Base-by-base conservation (phyloP, 2,888 invertebrate genomes). In the Caenorhabditis sp. region DNA sequence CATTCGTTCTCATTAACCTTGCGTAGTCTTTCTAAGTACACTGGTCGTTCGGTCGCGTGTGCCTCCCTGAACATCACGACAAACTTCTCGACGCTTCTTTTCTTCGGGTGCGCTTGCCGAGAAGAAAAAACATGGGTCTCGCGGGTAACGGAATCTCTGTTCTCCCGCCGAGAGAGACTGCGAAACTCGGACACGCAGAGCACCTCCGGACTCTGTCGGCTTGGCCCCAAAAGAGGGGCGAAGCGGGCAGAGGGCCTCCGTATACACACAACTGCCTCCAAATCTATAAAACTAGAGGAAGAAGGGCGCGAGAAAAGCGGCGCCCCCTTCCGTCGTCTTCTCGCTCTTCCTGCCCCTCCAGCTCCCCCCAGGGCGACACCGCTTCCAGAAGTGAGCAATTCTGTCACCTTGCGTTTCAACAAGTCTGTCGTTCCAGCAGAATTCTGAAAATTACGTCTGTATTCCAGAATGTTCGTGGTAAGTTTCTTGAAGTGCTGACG, bases 401-500 rank as follows among this genome's bases (percentile, higher is more conserved):
- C 17, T 27, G 30, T 27, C 48, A 27, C 30, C 48, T 48, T 48
- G 15, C 48, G 15, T 2, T 22, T 17, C 7, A 27, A 30, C 30
- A 15, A 30, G 56, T 65, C 45, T 53, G 6, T 24, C 32, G n/a
- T 63, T 26, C 41, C 27, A 32, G 32, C 43, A 58, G 58, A 68
- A 70, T 70, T 70, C 70, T 70, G 70, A 70, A 70, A 45, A 37
- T 11, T 17, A 37, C 15, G 32, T 53, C 59, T 52, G 53, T 58
- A 37, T 52, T 70, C 70, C 70, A 70, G 70, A 70, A 70, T 70
- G 70, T 70, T 70, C 45, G 70, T 70, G 70, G 70, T 70, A 53
- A 59, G 70, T 68, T 27, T 9, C 43, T 20, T 8, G 20, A 20
- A 43, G 8, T 22, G 20, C 4, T 50, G 50, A 50, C 50, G 32